These are phyloP conservation scores for Amphiura filiformis DNA, from an alignment of 35 echinoderm and acorn worm species.

Conservation along the genomic window DNA sequence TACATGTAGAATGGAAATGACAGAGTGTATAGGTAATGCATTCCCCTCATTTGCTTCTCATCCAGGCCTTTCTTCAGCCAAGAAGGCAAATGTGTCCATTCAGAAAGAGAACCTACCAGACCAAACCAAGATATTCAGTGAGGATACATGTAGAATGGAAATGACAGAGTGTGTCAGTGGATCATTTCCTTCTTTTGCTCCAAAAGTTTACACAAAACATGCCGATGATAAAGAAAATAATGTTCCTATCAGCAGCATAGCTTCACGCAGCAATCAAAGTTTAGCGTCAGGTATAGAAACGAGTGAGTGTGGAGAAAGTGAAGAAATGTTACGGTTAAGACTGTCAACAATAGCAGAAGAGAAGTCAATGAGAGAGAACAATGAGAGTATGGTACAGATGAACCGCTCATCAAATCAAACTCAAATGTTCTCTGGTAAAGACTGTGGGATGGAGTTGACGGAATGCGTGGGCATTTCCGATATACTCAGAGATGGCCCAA, in stretches of 20 bases:
- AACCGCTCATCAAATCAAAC: not conserved
- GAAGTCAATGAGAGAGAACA: no score
- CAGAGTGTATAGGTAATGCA: constrained; percentile 9
- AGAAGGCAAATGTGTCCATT: not conserved
- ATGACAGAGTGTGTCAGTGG: constrained; percentile 22
- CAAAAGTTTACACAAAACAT: not conserved
- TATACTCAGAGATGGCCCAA: not conserved
- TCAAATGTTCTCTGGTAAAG: not conserved
- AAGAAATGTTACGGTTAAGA: no score
- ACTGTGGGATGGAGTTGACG: constrained; percentile 51
- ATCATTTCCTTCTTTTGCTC: not conserved
- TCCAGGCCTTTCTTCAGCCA: not conserved
- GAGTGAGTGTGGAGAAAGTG: no score
- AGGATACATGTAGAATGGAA: constrained; percentile 35
- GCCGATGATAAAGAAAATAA: no score
- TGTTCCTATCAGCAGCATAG: no score
- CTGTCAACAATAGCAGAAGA: no score
- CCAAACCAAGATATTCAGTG: constrained; percentile 30
- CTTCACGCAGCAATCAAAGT: no score
- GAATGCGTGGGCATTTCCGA: constrained; percentile 3
- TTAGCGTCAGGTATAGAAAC: no score
- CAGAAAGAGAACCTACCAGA: not conserved
- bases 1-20: constrained; percentile 30
- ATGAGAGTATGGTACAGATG: no score
- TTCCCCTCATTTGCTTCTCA: constrained; percentile 10